Base-by-base conservation (phyloP, 2,113 vertebrate species). In the Alouatta palliata region DNA sequence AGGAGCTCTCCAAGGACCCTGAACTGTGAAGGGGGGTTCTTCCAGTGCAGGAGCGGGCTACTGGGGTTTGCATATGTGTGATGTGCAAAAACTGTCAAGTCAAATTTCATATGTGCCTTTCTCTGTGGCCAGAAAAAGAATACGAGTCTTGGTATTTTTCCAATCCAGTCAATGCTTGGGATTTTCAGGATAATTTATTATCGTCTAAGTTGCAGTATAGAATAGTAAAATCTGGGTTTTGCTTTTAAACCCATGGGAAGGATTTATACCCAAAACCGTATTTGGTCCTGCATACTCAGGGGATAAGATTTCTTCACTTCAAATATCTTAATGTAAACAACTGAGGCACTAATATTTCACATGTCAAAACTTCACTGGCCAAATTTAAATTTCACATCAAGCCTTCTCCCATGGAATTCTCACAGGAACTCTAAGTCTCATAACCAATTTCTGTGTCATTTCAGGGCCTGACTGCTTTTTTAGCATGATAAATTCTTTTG, bases 321-420 rank as follows among this genome's bases (percentile, higher is more conserved):
- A 58, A 35, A 88, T 54, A 80, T 96, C 54, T 79, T 83, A 73
- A 87, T 43, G 11, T 54, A 17, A 82, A 87, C 80, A 96, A 19
- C 20, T 11, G 73, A 82, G 23, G 40, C 49, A 73, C 47, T 58
- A 58, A 47, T 25, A 35, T 49, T 85, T 52, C 52, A 66, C 25
- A 8, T 13, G 30, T 97, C 56, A 91, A 79, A 93, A 75, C 23
- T 35, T 93, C 70, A 71, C 64, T 23, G 12, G 37, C 17, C 21
- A 32, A 80, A 87, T 94, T 86, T 49, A 71, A 88, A 94, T 95
- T 83, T 91, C 61, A 71, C n/a, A 61, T 70, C 90, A 11, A 73
- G 6, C 23, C 37, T 83, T 71, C 47, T 61, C 45, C 52, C 35
- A 13, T 20, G 35, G 21, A 43, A 49, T 35, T 14, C 54, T 93